Evolutionary conservation across 2,797 vertebrate species (phyloP).

Genomic region (Pangasius macronema): DNA sequence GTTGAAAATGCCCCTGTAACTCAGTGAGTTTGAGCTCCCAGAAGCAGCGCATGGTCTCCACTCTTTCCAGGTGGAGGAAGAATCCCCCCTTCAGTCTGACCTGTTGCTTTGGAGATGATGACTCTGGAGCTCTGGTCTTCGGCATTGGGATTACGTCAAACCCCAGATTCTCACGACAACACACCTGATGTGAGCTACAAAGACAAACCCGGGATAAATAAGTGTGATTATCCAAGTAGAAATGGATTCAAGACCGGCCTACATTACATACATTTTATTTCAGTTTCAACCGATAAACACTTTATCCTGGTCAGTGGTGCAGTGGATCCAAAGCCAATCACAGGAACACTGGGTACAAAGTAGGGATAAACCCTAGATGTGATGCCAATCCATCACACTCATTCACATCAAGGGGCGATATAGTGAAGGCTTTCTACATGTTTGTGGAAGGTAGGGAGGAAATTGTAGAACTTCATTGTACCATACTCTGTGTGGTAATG

Average conservation of each 20-base stretch:
- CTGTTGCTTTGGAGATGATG: conserved; percentile 68
- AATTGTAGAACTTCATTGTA: no score
- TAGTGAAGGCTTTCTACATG: neutral
- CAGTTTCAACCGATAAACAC: neutral
- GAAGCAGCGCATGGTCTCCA: conserved; percentile 75
- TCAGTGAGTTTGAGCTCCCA: conserved; percentile 71
- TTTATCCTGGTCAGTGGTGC: neutral
- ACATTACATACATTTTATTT: neutral
- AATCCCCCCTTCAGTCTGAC: conserved; percentile 72
- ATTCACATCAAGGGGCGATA: neutral
- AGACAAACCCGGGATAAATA: neutral
- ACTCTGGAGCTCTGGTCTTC: conserved; percentile 55
- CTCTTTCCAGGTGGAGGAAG: conserved; percentile 72
- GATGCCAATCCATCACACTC: neutral
- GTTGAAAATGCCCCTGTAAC: conserved; percentile 47
- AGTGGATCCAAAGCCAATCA: neutral
- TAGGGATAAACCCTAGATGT: neutral
- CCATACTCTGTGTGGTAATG: no score
- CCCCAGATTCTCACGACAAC: conserved; percentile 29
- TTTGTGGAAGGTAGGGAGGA: no score
- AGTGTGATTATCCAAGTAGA: neutral
- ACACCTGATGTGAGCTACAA: conserved; percentile 44
- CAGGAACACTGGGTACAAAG: neutral
- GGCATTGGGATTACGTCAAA: conserved; percentile 51
- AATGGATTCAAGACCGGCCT: neutral